Conservation (phyloP, 2,888 invertebrate species). For the Mechanitis messenoides region DNA sequence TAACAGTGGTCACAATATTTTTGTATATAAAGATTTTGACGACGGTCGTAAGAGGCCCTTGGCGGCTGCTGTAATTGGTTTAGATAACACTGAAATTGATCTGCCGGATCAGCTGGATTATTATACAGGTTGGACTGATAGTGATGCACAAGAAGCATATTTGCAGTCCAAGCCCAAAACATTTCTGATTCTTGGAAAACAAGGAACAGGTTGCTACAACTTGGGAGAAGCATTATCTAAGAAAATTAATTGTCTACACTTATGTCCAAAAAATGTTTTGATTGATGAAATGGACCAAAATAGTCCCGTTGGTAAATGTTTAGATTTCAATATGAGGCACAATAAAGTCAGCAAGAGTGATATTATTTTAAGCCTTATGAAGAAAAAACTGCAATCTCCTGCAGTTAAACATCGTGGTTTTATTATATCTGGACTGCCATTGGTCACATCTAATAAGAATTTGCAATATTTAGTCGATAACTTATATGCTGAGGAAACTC, state of each 20-base stretch:
- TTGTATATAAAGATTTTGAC: constrained; percentile 30
- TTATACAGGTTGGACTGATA: constrained; percentile 66
- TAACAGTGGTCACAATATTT: constrained; percentile 36
- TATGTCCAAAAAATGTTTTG: constrained; percentile 75
- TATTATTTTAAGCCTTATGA: constrained; percentile 69
- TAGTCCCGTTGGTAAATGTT: constrained; percentile 74
- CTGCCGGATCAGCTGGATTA: constrained; percentile 36
- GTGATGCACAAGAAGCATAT: constrained; percentile 68
- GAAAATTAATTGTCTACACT: constrained; percentile 74
- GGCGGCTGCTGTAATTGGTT: constrained; percentile 55
- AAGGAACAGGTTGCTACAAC: constrained; percentile 67
- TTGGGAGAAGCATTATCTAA: constrained; percentile 76
- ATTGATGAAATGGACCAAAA: constrained; percentile 75
- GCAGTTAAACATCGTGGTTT: constrained; percentile 78
- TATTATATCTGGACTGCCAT: constrained; percentile 80
- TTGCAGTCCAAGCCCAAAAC: constrained; percentile 71
- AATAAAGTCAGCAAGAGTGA: constrained; percentile 71
- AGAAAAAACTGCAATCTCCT: constrained; percentile 67
- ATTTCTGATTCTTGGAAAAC: constrained; percentile 78
- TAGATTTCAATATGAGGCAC: constrained; percentile 75
- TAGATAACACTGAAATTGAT: constrained; percentile 56
- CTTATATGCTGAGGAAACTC: constrained; percentile 53
- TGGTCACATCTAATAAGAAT: constrained; percentile 64
- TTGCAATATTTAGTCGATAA: constrained; percentile 38
- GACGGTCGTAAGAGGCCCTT: constrained; percentile 36